Evolutionary conservation across 2,113 vertebrate genomes (phyloP).

Genomic region (Petrocephalus microphthalmus): DNA sequence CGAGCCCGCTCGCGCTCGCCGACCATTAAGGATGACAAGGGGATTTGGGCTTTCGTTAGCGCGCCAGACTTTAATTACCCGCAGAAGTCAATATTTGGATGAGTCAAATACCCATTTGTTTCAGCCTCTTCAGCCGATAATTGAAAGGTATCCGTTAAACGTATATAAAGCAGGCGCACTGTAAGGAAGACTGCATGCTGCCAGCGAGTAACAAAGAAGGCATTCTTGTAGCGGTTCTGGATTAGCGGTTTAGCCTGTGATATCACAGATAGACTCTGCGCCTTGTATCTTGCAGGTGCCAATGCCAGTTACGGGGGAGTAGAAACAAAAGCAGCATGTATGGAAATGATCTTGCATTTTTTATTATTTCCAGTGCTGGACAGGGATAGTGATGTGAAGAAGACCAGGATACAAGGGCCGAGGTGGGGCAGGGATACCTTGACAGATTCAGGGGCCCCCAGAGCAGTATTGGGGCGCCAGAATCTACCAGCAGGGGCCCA

Average conservation of each 20-base stretch:
- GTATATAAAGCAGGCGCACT: not conserved
- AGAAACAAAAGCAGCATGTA: not conserved
- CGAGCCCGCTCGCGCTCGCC: not conserved
- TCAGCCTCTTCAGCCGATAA: not conserved
- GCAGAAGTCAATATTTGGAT: constrained; percentile 6
- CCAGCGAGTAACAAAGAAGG: not conserved
- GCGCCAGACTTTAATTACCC: not conserved
- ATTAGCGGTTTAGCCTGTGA: not conserved
- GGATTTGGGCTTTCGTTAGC: constrained; percentile 12
- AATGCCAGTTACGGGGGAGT: not conserved
- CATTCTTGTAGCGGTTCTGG: not conserved
- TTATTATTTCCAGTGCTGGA: not conserved
- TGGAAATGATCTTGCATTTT: not conserved
- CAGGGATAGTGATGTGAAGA: not conserved
- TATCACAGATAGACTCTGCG: not conserved
- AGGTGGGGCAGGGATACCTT: not conserved
- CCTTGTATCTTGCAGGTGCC: not conserved
- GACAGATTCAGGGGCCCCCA: not conserved
- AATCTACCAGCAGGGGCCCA: not conserved
- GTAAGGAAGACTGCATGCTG: no score
- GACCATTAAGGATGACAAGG: not conserved
- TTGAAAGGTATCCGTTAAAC: constrained; percentile 3
- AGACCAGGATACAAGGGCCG: not conserved
- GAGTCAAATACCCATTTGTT: not conserved
- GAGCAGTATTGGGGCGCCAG: not conserved